phyloP scores from a whole-genome alignment of 2,888 invertebrate genomes.

The Drosophila paramelanica region DNA sequence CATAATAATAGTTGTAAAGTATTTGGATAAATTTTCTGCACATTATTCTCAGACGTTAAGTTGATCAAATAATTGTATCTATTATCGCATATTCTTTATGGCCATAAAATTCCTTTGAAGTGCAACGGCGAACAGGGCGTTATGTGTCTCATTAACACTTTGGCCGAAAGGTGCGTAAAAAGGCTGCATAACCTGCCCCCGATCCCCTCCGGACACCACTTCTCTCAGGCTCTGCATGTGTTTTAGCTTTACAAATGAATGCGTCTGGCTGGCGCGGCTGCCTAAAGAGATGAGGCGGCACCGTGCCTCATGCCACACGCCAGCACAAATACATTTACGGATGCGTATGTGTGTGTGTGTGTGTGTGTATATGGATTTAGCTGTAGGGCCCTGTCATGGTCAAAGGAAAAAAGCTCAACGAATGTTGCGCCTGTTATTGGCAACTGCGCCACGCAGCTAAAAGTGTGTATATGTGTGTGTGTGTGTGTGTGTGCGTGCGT shows the following conservation, averaged over 20 bases:
- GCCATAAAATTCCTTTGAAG: slow-evolving; percentile 34
- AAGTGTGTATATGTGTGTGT: slow-evolving; percentile 19
- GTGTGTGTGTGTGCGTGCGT: slow-evolving; percentile 17
- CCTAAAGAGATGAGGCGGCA: slow-evolving; percentile 51
- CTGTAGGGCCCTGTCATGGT: slow-evolving; percentile 62
- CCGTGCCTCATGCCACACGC: slow-evolving; percentile 27
- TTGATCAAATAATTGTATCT: slow-evolving; percentile 19
- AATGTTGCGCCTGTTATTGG: slow-evolving; percentile 75
- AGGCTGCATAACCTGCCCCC: not conserved
- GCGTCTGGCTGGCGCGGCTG: slow-evolving; percentile 66
- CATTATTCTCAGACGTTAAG: not conserved
- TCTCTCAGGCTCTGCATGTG: slow-evolving; percentile 30
- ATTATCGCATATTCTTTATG: slow-evolving; percentile 3
- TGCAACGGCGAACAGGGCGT: slow-evolving; percentile 32
- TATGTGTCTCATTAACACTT: slow-evolving; percentile 79
- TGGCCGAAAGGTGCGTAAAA: slow-evolving; percentile 70
- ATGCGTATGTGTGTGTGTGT: slow-evolving; percentile 6
- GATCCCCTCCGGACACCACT: not conserved
- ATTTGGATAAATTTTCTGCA: not conserved
- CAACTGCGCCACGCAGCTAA: slow-evolving; percentile 54
- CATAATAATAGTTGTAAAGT: no score
- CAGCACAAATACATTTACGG: slow-evolving; percentile 5
- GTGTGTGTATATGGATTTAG: slow-evolving; percentile 19
- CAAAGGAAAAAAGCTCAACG: slow-evolving; percentile 76
- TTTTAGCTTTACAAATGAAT: slow-evolving; percentile 77